These are phyloP conservation scores for Nibea albiflora DNA, from an alignment of 2,113 vertebrate genomes.

Conservation along the genomic window DNA sequence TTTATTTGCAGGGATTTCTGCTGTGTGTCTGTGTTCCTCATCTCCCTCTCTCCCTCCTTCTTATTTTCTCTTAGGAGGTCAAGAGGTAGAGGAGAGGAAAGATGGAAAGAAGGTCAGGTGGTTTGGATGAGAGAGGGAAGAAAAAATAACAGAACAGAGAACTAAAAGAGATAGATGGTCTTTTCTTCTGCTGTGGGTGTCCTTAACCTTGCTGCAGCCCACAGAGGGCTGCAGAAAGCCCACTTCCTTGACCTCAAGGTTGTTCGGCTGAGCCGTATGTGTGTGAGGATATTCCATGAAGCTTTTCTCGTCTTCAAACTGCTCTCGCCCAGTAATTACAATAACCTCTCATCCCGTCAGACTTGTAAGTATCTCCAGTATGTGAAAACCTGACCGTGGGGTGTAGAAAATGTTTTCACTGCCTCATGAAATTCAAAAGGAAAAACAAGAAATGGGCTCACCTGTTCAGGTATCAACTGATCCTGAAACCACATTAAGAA, in stretches of 20 bases:
- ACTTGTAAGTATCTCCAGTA: neutral
- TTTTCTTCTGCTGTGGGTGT: slow-evolving; percentile 42
- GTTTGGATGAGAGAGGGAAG: slow-evolving; percentile 42
- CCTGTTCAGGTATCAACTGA: neutral
- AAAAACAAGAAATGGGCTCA: slow-evolving; percentile 7
- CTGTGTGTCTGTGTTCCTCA: slow-evolving; percentile 14
- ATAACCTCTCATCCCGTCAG: slow-evolving; percentile 18
- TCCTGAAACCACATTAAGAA: neutral
- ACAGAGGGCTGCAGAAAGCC: slow-evolving; percentile 45
- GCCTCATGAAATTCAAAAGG: neutral
- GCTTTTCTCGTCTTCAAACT: slow-evolving; percentile 21
- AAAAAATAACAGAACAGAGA: slow-evolving; percentile 15
- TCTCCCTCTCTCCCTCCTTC: slow-evolving; percentile 14
- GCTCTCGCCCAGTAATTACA: slow-evolving; percentile 27
- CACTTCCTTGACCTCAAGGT: slow-evolving; percentile 56
- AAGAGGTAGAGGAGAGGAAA: slow-evolving; percentile 52
- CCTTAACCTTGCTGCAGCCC: slow-evolving; percentile 52
- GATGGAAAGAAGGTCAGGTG: slow-evolving; percentile 56
- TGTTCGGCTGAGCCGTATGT: slow-evolving; percentile 13
- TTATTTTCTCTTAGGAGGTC: slow-evolving; percentile 52
- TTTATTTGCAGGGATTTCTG: slow-evolving; percentile 36
- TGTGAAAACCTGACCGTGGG: slow-evolving; percentile 1
- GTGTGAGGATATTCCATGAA: slow-evolving; percentile 21
- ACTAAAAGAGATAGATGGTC: slow-evolving; percentile 45
- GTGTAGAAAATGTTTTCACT: neutral